phyloP scores from a whole-genome alignment of 2,113 vertebrate genomes.

The Heloderma charlesbogerti region DNA sequence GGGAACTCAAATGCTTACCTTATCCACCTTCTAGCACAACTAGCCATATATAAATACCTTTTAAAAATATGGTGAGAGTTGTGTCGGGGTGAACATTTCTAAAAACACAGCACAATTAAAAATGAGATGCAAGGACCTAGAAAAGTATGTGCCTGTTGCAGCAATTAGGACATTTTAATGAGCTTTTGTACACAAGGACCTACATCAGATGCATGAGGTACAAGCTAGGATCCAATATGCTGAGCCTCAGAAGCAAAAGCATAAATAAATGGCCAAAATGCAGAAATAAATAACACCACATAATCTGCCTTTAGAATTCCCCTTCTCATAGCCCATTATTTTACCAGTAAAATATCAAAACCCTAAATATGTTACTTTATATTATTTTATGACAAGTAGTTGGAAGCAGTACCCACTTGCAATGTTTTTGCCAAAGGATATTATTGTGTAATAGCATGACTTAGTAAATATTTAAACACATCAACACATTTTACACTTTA shows the following conservation, averaged over 20 bases:
- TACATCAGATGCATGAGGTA: not conserved
- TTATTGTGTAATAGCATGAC: not conserved
- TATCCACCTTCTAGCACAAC: not conserved
- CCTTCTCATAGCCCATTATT: not conserved
- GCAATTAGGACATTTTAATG: not conserved
- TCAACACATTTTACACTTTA: not conserved
- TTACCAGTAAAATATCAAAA: accelerated
- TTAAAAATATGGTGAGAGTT: not conserved
- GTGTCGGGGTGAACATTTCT: not conserved
- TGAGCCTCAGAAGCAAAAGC: not conserved
- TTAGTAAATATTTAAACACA: not conserved
- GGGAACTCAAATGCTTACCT: not conserved
- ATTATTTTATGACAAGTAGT: accelerated
- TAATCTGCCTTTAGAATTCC: not conserved
- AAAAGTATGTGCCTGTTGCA: not conserved
- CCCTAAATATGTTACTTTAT: not conserved
- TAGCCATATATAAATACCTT: not conserved
- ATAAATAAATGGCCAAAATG: accelerated
- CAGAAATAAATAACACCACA: not conserved
- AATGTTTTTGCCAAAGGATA: not conserved
- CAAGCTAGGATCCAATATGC: not conserved
- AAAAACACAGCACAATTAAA: accelerated
- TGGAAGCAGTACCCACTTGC: not conserved
- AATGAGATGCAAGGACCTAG: not conserved
- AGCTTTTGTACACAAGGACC: not conserved